These are phyloP conservation scores for Mycetomoellerius zeteki DNA, from an alignment of 1,140 invertebrate species.

Conservation along the genomic window DNA sequence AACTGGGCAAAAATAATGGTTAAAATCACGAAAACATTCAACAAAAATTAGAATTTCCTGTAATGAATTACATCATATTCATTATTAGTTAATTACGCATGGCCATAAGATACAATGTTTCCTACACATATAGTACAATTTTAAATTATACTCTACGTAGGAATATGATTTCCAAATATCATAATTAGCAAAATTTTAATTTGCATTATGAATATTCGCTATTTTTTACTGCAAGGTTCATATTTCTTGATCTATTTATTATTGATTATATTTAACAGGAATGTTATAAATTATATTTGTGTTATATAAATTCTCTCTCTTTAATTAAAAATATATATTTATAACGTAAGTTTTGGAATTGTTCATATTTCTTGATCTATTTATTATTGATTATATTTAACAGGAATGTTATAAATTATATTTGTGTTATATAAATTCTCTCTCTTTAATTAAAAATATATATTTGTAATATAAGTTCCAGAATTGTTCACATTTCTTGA, in stretches of 20 bases:
- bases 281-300: too few species aligned
- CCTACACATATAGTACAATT: background rate
- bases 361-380: background rate
- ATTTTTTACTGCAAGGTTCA: background rate
- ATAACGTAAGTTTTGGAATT: background rate
- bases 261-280: background rate
- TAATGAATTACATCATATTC: conserved; percentile 41
- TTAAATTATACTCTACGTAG: background rate
- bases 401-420: too few species aligned
- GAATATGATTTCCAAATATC: background rate
- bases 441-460: too few species aligned
- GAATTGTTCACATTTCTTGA: too few species aligned
- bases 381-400: too few species aligned
- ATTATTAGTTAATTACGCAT: conserved; percentile 46
- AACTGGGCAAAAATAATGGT: conserved; percentile 58
- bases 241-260: background rate
- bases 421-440: too few species aligned
- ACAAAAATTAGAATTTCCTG: conserved; percentile 10
- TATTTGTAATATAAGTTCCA: too few species aligned
- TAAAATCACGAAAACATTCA: conserved; percentile 40
- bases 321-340: too few species aligned
- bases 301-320: too few species aligned
- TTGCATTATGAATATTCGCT: background rate
- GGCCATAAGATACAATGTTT: conserved; percentile 8
- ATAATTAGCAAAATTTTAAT: background rate